Base-by-base conservation (phyloP, 2,113 vertebrate genomes). In the Anguilla rostrata region DNA sequence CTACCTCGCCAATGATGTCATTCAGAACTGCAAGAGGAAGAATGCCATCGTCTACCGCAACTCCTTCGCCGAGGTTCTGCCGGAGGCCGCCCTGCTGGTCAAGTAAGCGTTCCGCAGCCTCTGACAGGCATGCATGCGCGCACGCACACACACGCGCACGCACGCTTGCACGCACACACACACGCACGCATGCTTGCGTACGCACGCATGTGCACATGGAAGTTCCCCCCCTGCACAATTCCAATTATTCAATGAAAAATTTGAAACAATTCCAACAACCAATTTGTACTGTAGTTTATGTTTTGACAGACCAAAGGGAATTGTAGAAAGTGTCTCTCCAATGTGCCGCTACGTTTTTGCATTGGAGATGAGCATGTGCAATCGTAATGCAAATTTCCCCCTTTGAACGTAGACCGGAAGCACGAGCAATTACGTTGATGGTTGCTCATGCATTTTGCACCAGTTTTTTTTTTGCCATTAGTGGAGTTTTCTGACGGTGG, bases 1-100 rank as follows among this genome's bases (percentile, higher is more conserved):
- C 90, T 99, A 98, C 93, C 89, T 99, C 88, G 98, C 98, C 90
- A 99, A 99, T 0, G 98, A 99, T 41, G 98, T 99, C 89, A 99
- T 99, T 86, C 98, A 99, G 93, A 99, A 99, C 94, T 99, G 98
- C 95, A 99, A 99, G 89, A 96, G 98, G 83, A 99, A 97, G 90
- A 99, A 99, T 0, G 98, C 98, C 0, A 96, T 99, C 0, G 95
- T 97, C n/a, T 99, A 97, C 85, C 97, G 98, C 0, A 93, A 97
- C 7, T 91, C 97, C 0, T 99, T 99, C 12, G 97, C 97, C 0
- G 98, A 99, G 3, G 96, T 97, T 80, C 97, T 99, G 5, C 97
- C 98, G 0, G 97, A 97, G 86, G 98, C 98, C 0, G 96, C 96
- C 12, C 96, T 96, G 2, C 94, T 99, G 80, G 97, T 99, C 91